phyloP scores from a whole-genome alignment of 2,888 invertebrate genomes.

The Temnothorax rugatulus region DNA sequence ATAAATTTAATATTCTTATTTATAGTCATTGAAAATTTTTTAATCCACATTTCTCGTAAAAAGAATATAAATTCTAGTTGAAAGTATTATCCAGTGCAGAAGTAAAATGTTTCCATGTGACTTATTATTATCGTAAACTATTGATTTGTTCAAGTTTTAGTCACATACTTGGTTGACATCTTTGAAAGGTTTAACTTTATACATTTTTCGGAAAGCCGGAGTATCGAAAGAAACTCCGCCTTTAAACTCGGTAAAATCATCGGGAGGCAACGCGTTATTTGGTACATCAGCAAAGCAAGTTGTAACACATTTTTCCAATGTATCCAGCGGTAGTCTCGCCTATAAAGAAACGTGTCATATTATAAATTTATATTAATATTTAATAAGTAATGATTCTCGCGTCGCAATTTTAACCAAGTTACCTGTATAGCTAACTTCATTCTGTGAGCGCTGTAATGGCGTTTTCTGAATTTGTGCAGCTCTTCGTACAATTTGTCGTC shows the following conservation, averaged over 20 bases:
- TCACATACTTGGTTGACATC: constrained; percentile 89
- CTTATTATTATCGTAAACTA: not conserved
- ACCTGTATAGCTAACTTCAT: constrained; percentile 96
- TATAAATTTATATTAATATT: constrained; percentile 43
- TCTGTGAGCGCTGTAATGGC: constrained; percentile 94
- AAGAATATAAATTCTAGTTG: not conserved
- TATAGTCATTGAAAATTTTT: not conserved
- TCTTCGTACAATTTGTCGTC: constrained; percentile 90
- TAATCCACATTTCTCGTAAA: not conserved
- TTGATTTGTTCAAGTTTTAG: not conserved
- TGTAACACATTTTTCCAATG: constrained; percentile 89
- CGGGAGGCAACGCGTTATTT: constrained; percentile 89
- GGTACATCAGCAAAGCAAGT: constrained; percentile 91
- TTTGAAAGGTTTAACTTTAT: constrained; percentile 92
- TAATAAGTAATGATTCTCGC: not conserved
- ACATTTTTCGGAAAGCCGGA: constrained; percentile 89
- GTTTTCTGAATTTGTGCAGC: constrained; percentile 91
- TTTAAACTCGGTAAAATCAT: constrained; percentile 88
- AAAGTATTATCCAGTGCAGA: not conserved
- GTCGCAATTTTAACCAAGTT: not conserved
- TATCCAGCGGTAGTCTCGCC: constrained; percentile 89
- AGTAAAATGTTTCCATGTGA: not conserved
- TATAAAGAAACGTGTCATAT: constrained; percentile 65
- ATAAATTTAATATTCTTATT: not conserved
- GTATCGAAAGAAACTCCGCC: constrained; percentile 88